Evolutionary conservation across 2,797 vertebrate species (phyloP), one percentile per base, ranked within the genome.

Genomic region (Falco naumanni): DNA sequence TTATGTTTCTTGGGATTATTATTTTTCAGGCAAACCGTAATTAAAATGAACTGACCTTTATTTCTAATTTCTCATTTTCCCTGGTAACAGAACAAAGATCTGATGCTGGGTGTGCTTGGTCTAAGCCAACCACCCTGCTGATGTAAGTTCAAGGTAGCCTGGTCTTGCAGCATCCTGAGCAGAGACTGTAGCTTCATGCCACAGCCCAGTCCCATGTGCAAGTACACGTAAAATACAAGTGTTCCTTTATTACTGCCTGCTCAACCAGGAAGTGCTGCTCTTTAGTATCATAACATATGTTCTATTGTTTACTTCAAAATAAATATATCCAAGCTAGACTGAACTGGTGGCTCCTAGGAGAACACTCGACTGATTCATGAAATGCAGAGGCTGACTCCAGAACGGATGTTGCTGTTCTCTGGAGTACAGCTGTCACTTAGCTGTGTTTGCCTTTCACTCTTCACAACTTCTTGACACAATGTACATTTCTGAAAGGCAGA

Each of bases 261-360:
- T 96, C 69, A 82, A 57, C 10, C 43, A n/a, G n/a, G 50, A 85
- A 71, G 17, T 43, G 34, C 22, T 85, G 71, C 50, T 91, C 1
- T 71, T 87, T 51, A 59, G 76, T 60, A 79, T 72, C 34, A 12
- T 20, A 66, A 64, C 90, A 84, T 79, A 88, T 80, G 71, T 93
- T 95, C 53, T 77, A 70, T 79, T 93, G 78, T 92, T 95, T 94
- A 77, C 78, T 72, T 95, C 56, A 61, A 90, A 90, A 80, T 61
- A 78, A 95, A 71, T 71, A 37, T 37, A 83, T 60, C 50, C 90
- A 87, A 78, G 48, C 68, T 77, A 66, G 75, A 57, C 77, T 84
- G 77, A 87, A 34, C 7, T 4, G 8, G n/a, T 25, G 48, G 37
- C 83, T 95, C 88, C 64, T 79, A 31, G 39, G 72, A 86, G 81